Percentiles rank a stretch among this genome's conserved stretches.
Evolutionary conservation across 2,113 vertebrate genomes (phyloP).

Genomic region (Felis chaus): DNA sequence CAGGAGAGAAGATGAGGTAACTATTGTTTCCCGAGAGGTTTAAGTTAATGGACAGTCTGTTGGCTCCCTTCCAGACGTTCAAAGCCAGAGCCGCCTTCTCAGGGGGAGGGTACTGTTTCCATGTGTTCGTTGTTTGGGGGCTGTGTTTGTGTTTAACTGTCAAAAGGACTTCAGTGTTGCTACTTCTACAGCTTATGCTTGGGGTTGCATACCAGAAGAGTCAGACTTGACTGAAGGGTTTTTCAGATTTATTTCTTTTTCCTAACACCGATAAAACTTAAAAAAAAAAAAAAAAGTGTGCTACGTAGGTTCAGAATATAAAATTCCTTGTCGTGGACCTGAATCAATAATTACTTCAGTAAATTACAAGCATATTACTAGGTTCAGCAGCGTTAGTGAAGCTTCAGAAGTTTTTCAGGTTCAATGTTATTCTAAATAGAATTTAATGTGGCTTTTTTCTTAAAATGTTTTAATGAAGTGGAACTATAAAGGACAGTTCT

Average conservation of each 20-base stretch:
- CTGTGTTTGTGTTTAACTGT: conserved; percentile 35
- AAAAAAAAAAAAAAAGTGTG: conserved; percentile 66
- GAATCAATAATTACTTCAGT: conserved; percentile 80
- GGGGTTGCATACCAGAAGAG: conserved; percentile 17
- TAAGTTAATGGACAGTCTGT: not conserved
- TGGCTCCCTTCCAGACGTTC: not conserved
- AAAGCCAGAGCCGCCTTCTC: not conserved
- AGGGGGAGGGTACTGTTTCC: not conserved
- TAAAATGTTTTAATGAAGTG: conserved; percentile 40
- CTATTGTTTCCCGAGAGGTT: not conserved
- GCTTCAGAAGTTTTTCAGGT: conserved; percentile 37
- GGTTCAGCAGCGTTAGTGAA: conserved; percentile 45
- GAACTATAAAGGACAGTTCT: not conserved
- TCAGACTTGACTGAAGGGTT: conserved; percentile 75
- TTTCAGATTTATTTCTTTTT: conserved; percentile 63
- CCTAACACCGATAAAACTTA: conserved; percentile 66
- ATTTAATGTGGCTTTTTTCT: conserved; percentile 39
- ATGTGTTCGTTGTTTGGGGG: not conserved
- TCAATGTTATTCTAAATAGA: conserved; percentile 65
- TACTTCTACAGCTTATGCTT: not conserved
- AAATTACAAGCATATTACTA: conserved; percentile 77
- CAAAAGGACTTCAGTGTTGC: not conserved
- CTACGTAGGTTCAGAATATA: conserved; percentile 75
- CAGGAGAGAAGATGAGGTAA: not conserved
- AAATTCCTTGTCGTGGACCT: conserved; percentile 75